Evolutionary conservation across 2,888 invertebrate genomes (phyloP), one percentile per base, ranked within the genome.

Genomic region (Perizoma flavofasciatum): DNA sequence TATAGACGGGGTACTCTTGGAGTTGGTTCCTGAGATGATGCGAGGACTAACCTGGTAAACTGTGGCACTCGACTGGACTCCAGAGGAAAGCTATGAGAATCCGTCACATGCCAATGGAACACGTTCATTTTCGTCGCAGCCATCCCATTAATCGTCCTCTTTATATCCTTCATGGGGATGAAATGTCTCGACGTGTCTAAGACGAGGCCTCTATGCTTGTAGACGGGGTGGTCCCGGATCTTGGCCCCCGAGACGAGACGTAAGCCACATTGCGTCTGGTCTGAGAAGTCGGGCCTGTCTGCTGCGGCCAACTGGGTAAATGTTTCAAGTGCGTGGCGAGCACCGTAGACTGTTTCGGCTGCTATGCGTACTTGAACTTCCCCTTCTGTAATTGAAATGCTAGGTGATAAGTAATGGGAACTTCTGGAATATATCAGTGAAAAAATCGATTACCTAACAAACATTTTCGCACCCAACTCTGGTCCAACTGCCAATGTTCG

Each of bases 31-130:
- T 4, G 93, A 86, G 0, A 95, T 88, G 47, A 96, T 89, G 0
- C 94, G 93, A 41, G 0, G 5, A 41, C 91, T 92, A 87, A 96
- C 94, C 93, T 94, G 1, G 96, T 94, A 88, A 97, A 93, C 73
- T 95, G 94, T 0, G 96, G 97, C 22, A 96, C 94, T 44, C 95
- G 92, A n/a, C 92, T 92, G 0, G 96, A 95, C 75, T 96, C 95
- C 75, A 98, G 92, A 0, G 98, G 98, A 85, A 98, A 98, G 73
- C 98, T 98, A 70, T 98, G 98, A 0, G 97, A 95, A 84, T 98
- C 98, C 0, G 96, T 96, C 0, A 95, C 95, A 79, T 97, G 97
- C 98, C 98, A 98, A 79, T 98, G 98, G 47, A 98, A 94, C 0
- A 97, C 96, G 79, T 98, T 98, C 92, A 98, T 87, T 85, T 98